These are phyloP conservation scores for Clistopyga incitator DNA, from an alignment of 2,888 invertebrate species.

Conservation along the genomic window DNA sequence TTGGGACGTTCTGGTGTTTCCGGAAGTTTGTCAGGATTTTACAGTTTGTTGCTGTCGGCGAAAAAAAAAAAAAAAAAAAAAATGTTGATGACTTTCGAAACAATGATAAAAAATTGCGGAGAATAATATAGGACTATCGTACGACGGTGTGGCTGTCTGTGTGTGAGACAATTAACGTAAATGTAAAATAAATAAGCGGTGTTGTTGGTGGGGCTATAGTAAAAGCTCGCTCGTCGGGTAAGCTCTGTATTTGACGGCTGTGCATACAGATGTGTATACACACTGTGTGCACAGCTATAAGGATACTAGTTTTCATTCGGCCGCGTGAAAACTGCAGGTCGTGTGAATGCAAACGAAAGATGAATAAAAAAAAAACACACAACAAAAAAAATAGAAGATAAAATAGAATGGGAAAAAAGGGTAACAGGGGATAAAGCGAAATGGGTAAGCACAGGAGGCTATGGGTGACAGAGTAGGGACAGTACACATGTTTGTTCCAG, in stretches of 20 bases:
- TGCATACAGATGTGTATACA: conserved; percentile 41
- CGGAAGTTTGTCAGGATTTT: conserved; percentile 28
- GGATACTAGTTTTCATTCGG: conserved; percentile 33
- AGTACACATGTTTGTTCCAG: conserved; percentile 54
- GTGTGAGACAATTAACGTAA: conserved; percentile 53
- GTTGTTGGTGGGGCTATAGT: conserved; percentile 79
- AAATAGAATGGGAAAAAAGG: conserved; percentile 43
- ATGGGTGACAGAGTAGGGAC: conserved; percentile 54
- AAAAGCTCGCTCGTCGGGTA: conserved; percentile 80
- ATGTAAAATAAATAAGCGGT: conserved; percentile 83
- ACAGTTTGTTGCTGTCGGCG: neutral
- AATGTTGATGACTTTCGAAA: too few species aligned
- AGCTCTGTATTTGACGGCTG: conserved; percentile 82
- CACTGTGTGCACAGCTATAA: conserved; percentile 35
- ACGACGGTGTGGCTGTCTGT: conserved; percentile 41
- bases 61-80: neutral
- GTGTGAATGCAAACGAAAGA: conserved; percentile 39
- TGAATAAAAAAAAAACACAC: neutral
- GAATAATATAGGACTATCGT: conserved; percentile 29
- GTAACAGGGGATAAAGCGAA: conserved; percentile 31
- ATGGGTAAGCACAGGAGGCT: conserved; percentile 34
- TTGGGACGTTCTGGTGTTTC: conserved; percentile 35
- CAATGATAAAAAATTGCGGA: neutral
- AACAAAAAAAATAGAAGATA: conserved; percentile 29
- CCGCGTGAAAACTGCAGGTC: conserved; percentile 16